phyloP scores from a whole-genome alignment of 2,113 vertebrate species.

The Pachypanchax playfairii region DNA sequence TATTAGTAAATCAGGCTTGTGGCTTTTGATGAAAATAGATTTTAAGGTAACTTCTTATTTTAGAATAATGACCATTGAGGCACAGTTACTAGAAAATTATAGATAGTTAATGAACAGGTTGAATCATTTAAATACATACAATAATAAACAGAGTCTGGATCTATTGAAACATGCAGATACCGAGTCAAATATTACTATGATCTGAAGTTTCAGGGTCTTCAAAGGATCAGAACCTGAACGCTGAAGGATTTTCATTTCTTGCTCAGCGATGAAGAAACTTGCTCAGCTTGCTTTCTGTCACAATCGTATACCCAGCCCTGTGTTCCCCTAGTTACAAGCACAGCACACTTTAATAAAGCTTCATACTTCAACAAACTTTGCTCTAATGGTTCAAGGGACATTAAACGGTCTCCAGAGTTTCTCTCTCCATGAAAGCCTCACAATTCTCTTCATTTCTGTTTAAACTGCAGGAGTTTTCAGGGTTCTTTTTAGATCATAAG shows the following conservation, averaged over 20 bases:
- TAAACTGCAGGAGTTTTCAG: not conserved
- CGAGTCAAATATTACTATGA: conserved; percentile 1
- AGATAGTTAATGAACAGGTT: conserved; percentile 1
- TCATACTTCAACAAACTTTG: conserved; percentile 14
- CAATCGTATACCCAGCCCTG: conserved; percentile 18
- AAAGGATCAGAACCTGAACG: not conserved
- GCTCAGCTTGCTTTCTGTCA: conserved; percentile 5
- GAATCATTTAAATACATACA: not conserved
- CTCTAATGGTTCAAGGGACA: conserved; percentile 9
- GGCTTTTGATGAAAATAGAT: too few relatives aligned
- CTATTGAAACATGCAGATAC: not conserved
- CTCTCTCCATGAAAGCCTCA: conserved; percentile 1
- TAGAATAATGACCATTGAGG: conserved; percentile 19
- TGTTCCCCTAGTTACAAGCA: not conserved
- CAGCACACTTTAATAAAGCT: conserved; percentile 9
- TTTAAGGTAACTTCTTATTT: too few relatives aligned
- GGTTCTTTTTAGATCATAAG: conserved; percentile 3
- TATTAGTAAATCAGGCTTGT: too few relatives aligned
- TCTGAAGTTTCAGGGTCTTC: not conserved
- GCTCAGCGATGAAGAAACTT: conserved; percentile 11
- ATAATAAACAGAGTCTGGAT: not conserved
- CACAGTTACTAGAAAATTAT: conserved; percentile 9
- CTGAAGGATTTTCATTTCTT: conserved; percentile 1
- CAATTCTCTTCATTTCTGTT: not conserved
- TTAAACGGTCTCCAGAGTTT: conserved; percentile 13